phyloP scores from a whole-genome alignment of 2,888 invertebrate species.

The Plusia festucae region DNA sequence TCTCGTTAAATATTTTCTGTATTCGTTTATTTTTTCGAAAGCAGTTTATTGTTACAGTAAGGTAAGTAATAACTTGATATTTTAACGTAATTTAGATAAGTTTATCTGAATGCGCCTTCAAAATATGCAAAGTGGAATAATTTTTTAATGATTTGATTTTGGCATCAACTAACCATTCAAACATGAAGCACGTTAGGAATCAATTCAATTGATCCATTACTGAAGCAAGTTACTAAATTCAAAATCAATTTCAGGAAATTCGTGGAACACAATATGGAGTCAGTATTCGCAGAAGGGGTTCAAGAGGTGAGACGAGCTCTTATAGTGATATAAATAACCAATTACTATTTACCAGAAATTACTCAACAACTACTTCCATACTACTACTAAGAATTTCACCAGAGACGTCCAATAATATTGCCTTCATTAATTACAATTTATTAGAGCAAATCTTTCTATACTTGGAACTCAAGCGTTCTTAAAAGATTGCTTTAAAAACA shows the following conservation, averaged over 20 bases:
- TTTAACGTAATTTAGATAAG: no score
- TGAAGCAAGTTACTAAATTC: background rate
- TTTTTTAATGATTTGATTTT: no score
- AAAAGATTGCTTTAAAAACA: background rate
- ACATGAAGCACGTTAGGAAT: no score
- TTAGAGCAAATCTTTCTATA: background rate
- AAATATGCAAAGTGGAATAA: no score
- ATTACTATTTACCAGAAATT: background rate
- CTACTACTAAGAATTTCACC: background rate
- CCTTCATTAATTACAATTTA: background rate
- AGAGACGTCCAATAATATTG: background rate
- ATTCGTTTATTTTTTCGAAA: no score
- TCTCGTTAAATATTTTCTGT: no score
- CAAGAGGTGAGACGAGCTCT: background rate
- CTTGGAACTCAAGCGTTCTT: no score
- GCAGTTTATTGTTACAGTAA: no score
- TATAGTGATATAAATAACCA: background rate
- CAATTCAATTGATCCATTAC: no score
- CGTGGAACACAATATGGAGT: background rate
- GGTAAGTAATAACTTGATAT: no score
- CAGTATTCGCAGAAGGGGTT: background rate
- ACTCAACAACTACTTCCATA: background rate
- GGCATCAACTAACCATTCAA: no score
- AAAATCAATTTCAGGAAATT: background rate
- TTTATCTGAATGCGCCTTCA: no score